Percentiles rank a stretch among this genome's conserved stretches.
These are phyloP conservation scores for Girardinichthys multiradiatus DNA, from an alignment of 2,113 vertebrate species.

Conservation along the genomic window DNA sequence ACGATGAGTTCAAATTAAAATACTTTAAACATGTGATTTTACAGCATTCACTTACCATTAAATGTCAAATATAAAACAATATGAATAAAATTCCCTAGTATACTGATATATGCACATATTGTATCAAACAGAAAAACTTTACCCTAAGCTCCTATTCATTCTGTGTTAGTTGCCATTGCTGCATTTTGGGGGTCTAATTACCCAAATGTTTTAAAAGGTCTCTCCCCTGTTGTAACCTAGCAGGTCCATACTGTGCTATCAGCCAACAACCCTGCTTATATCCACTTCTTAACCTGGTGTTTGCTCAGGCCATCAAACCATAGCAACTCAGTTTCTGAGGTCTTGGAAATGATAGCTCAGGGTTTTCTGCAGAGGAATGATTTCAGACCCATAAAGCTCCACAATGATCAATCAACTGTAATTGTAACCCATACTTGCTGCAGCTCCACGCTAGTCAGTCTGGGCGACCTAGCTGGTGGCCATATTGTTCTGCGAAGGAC, in stretches of 20 bases:
- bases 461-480: conserved; percentile 30
- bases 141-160: background rate
- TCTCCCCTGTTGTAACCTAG: conserved; percentile 37
- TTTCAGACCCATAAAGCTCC: conserved; percentile 31
- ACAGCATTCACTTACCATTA: no score
- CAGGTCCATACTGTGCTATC: background rate
- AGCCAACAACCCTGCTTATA: conserved; percentile 19
- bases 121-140: no score
- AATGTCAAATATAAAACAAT: no score
- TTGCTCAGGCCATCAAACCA: conserved; percentile 38
- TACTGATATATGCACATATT: no score
- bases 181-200: conserved; percentile 25
- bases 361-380: conserved; percentile 36
- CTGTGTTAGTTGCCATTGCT: background rate
- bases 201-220: conserved; percentile 5
- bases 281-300: conserved; percentile 47
- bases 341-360: conserved; percentile 4
- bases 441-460: conserved; percentile 51
- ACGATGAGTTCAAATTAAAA: background rate
- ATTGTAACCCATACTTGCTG: conserved; percentile 55
- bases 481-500: conserved; percentile 48
- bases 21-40: background rate
- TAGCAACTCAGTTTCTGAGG: conserved; percentile 16
- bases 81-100: no score
- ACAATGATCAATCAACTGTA: conserved; percentile 59